These are phyloP conservation scores for Neodiprion lecontei DNA, from an alignment of 1,140 invertebrate species.

Conservation along the genomic window DNA sequence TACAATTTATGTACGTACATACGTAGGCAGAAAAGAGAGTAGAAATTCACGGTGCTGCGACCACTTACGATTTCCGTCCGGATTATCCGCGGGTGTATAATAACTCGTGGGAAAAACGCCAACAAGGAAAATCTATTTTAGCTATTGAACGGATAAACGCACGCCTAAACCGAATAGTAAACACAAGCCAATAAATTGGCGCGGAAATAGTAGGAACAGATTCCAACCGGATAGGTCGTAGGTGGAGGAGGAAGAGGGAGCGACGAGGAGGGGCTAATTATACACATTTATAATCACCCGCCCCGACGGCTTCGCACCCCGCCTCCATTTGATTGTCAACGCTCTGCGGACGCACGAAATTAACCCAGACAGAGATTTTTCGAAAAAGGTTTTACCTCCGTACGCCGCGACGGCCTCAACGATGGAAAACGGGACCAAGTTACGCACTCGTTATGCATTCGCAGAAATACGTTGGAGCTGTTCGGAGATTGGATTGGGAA, in stretches of 20 bases:
- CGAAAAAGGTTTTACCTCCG: no score
- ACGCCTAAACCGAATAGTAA: constrained; percentile 2
- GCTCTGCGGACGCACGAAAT: not conserved
- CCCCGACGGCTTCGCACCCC: not conserved
- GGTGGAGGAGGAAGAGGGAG: not conserved
- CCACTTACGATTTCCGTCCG: not conserved
- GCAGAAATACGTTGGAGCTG: no score
- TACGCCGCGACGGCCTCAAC: no score
- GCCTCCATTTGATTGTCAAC: constrained; percentile 7
- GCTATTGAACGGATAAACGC: constrained; percentile 7
- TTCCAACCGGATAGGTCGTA: not conserved
- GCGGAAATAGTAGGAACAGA: not conserved
- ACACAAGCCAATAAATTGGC: constrained; percentile 5
- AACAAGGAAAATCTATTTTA: not conserved
- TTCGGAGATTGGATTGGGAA: no score
- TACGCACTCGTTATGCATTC: no score
- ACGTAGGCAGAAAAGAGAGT: no score
- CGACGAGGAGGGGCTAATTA: not conserved
- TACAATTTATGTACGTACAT: no score
- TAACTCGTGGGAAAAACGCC: constrained; percentile 9
- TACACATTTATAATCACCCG: not conserved
- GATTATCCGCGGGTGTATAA: not conserved
- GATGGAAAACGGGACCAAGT: no score
- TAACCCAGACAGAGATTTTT: not conserved
- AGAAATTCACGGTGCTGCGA: not conserved